Evolutionary conservation across 92 coral and sea anemone genomes (phyloP), one percentile per base, ranked within the genome.

Genomic region (Phenganax stokvisi): DNA sequence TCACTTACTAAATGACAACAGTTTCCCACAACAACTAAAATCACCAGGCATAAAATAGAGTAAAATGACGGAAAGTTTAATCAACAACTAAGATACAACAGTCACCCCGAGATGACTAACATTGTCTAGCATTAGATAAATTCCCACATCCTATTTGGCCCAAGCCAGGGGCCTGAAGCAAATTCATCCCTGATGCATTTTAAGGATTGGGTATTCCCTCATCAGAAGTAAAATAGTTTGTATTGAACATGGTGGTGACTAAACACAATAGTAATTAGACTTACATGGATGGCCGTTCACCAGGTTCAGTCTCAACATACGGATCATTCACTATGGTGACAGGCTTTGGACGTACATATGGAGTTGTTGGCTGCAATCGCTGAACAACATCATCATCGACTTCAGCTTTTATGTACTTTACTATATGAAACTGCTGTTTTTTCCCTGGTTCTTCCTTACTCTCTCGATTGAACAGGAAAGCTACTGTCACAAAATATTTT

Each of bases 311-410:
- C 20, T 77, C 85, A 0, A 91, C 89, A 3, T 67, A 83, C n/a
- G 97, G 97, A 57, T 91, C 97, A 74, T 76, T 83, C 31, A 91
- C 90, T 61, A 85, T 87, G 10, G 97, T 87, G 16, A 91, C 76
- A 31, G 92, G 91, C 59, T 87, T 81, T 8, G 92, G 97, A 57
- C 84, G 92, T 16, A 81, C 89, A 69, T 89, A 91, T 29, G 86
- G 85, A 10, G 81, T 53, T 28, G 84, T 83, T 6, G 97, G 97
- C 37, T 87, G 85, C 64, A 91, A 80, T 12, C 89, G 85, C 67
- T 80, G 52, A 0, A 91, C 92, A 66, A 85, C 88, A 1, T 85
- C 87, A 64, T 87, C 85, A 3, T 86, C 90, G 47, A 90, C 87
- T 68, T 87, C 89, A 54, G 91, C 92, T 71, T 72, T 85, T 31